A percentile compares a stretch with the other conserved stretches of the same genome.
phyloP scores from a whole-genome alignment of 2,113 vertebrate species.

The Lepisosteus osseus region DNA sequence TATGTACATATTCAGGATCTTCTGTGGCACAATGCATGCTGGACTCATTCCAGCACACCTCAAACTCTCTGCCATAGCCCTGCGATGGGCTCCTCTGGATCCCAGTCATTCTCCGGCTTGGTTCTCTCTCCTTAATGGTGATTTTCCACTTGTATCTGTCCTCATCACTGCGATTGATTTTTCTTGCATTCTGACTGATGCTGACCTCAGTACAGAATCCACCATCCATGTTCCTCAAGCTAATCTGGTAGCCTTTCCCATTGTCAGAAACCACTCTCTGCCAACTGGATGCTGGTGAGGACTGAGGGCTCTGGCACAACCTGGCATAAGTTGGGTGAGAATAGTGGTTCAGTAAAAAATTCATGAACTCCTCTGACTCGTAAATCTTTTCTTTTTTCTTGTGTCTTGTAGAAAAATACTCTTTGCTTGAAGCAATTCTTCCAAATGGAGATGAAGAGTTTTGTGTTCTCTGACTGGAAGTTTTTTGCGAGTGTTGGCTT shows the following conservation, averaged over 20 bases:
- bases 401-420: neutral
- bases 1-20: neutral
- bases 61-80: conserved; percentile 31
- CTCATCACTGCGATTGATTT: conserved; percentile 21
- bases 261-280: conserved; percentile 53
- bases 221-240: conserved; percentile 34
- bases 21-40: neutral
- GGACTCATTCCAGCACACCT: conserved; percentile 31
- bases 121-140: conserved; percentile 24
- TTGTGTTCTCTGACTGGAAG: neutral
- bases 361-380: conserved; percentile 71
- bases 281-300: conserved; percentile 42
- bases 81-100: neutral
- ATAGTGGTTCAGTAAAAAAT: conserved; percentile 72
- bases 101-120: conserved; percentile 21
- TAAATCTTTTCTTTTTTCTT: conserved; percentile 62
- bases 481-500: neutral
- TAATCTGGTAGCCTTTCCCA: conserved; percentile 49
- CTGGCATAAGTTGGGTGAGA: conserved; percentile 53
- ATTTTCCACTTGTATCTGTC: conserved; percentile 30
- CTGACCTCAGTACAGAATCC: conserved; percentile 35
- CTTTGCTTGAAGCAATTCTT: neutral
- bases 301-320: conserved; percentile 45
- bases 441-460: neutral
- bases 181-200: conserved; percentile 29